phyloP scores from a whole-genome alignment of 2,888 invertebrate species.

The Chesias legatella region DNA sequence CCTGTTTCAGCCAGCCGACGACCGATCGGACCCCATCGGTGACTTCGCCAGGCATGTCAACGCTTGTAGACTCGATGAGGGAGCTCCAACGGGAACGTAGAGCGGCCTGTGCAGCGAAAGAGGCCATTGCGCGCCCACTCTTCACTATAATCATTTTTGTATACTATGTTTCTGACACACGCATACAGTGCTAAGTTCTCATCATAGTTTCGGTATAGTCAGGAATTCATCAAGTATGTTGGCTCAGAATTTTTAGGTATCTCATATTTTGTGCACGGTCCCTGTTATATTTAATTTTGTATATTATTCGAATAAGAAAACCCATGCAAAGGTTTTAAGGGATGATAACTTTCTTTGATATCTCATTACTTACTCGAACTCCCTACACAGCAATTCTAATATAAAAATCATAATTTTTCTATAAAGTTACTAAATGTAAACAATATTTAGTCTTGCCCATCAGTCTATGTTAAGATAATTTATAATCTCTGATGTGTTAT shows the following conservation, averaged over 20 bases:
- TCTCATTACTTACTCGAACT: too few species aligned
- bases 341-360: too few species aligned
- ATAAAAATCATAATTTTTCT: too few species aligned
- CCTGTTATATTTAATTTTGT: too few species aligned
- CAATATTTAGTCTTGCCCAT: not conserved
- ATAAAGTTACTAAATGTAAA: not conserved
- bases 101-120: slow-evolving; percentile 85
- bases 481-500: slow-evolving; percentile 2
- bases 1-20: slow-evolving; percentile 92
- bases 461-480: not conserved
- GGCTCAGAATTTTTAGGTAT: too few species aligned
- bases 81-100: slow-evolving; percentile 87
- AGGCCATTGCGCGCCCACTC: slow-evolving; percentile 79
- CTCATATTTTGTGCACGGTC: too few species aligned
- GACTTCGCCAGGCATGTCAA: slow-evolving; percentile 83
- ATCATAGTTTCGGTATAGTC: too few species aligned
- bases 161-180: slow-evolving; percentile 3
- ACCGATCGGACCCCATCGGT: slow-evolving; percentile 87
- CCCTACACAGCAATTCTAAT: too few species aligned
- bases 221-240: too few species aligned
- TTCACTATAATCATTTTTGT: slow-evolving; percentile 60
- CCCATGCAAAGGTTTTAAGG: too few species aligned
- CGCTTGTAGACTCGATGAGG: slow-evolving; percentile 84
- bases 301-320: too few species aligned
- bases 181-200: too few species aligned